Conservation (phyloP, 2,113 vertebrate genomes). For the Ahaetulla prasina region DNA sequence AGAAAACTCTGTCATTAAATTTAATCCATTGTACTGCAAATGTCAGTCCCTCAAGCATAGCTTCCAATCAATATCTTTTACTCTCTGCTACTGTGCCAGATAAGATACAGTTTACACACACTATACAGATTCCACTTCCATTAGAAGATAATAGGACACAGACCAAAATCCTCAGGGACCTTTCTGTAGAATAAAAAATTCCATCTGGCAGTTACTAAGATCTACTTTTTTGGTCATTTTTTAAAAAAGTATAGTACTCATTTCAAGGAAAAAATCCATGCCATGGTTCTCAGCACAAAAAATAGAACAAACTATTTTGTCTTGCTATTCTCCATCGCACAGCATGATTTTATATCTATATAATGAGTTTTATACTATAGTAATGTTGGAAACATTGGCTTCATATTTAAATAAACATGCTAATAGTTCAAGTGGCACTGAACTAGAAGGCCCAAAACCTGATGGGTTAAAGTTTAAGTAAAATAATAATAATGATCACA, state of each 20-base stretch:
- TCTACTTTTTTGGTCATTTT: background rate
- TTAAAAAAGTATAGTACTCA: background rate
- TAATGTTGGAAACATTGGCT: background rate
- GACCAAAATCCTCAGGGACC: constrained; percentile 14
- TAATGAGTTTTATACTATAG: too few relatives aligned
- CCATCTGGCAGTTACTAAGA: background rate
- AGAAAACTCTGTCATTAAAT: constrained; percentile 53
- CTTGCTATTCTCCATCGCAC: background rate
- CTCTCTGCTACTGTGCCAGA: constrained; percentile 36
- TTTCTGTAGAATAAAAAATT: constrained; percentile 24
- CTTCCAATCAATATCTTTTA: constrained; percentile 51
- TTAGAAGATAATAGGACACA: constrained; percentile 26
- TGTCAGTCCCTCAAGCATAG: constrained; percentile 48
- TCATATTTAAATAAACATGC: background rate
- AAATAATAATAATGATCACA: background rate
- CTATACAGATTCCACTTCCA: constrained; percentile 37
- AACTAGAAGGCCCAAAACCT: background rate
- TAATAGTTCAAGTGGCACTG: background rate
- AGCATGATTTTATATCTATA: background rate
- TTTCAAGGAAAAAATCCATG: background rate
- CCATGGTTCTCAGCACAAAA: background rate
- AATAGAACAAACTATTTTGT: constrained; percentile 13
- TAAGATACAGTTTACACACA: constrained; percentile 39
- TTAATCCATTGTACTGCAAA: constrained; percentile 46
- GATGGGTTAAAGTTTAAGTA: background rate